Base-by-base conservation (phyloP, 2,888 invertebrate genomes). In the Anorthoa munda region DNA sequence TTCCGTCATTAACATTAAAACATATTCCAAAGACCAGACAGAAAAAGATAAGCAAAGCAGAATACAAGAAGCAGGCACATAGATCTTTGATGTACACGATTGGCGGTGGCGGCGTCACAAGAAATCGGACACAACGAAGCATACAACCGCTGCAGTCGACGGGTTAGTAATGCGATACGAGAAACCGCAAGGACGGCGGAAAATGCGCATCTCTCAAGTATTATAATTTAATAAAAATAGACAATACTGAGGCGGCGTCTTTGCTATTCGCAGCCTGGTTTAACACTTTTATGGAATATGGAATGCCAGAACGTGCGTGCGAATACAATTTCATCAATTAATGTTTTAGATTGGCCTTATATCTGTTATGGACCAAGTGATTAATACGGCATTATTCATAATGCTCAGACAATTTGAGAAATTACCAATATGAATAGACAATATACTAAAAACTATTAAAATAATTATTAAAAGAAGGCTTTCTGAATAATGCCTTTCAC, bases 41-140 rank as follows among this genome's bases (percentile, higher is more conserved):
- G 18, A 79, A 23, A 50, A 80, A 50, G 12, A 66, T 46, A 66
- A 55, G 31, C 12, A 75, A 77, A 61, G 13, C 17, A 79, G 18
- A 55, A 73, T 60, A 60, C 50, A 74, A 60, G 53, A 63, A 81
- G 67, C 58, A 77, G 66, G 69, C 79, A 60, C 56, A 80, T 63
- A 74, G 45, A 74, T 55, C 55, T 68, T 83, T 63, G 61, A 63
- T 59, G 45, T 73, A 66, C 64, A 26, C 66, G 69, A 74, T 83
- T 82, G 70, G 72, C 56, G 68, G 58, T 59, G 82, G 83, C 65
- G 78, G 78, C 68, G 72, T 75, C 63, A 63, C 59, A 81, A 80
- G 86, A 83, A 79, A 87, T 84, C 82, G 83, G 82, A 86, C 70
- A 79, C 82, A 89, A 86, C 85, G 86, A 89, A 79, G 83, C 87